Base-by-base conservation (phyloP, 1,140 invertebrate species). In the Neomicropteryx cornuta region DNA sequence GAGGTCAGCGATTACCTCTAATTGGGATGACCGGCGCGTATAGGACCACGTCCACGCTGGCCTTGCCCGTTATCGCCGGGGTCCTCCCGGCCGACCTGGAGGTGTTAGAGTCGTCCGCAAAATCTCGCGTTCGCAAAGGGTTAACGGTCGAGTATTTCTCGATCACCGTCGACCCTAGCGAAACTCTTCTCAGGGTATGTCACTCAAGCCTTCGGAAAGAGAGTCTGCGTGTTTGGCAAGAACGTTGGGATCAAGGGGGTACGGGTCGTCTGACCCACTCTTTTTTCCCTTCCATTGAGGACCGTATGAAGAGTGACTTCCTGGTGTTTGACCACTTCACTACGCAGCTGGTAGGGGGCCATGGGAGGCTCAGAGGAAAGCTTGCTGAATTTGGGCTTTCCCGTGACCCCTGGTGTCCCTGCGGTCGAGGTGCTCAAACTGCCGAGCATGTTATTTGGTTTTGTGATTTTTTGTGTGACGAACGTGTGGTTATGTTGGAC, bases 11-110 rank as follows among this genome's bases (percentile, higher is more conserved):
- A 23, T 42, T 18, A 4, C 32, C 41, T 5, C 39, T 49, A 17
- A 21, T 52, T 0, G 14, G 44, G 2, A 29, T 54, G 0, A 44
- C 43, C 8, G 44, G 39, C 32, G 49, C 47, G 3, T 57, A 50
- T 28, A 33, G 45, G 22, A 49, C 46, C 13, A 34, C 33, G 18
- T 45, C 43, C 19, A 43, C 52, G 8, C 39, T 36, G 16, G 50
- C 46, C 8, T 33, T 46, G 23, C 31, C 37, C 3, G 50, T 50
- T 8, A 22, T 51, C 5, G 47, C 50, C 16, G 48, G 44, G 4
- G 32, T 46, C 3, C 24, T 45, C 3, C 50, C 50, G 0, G 40
- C 47, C 3, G 44, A 46, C 24, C 36, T 52, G 20, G 33, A 36
- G 23, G 40, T 42, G 10, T 6, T 17, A n/a, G 24, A 10, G 17